Evolutionary conservation across 2,113 vertebrate species (phyloP).

Genomic region (Lagopus muta): DNA sequence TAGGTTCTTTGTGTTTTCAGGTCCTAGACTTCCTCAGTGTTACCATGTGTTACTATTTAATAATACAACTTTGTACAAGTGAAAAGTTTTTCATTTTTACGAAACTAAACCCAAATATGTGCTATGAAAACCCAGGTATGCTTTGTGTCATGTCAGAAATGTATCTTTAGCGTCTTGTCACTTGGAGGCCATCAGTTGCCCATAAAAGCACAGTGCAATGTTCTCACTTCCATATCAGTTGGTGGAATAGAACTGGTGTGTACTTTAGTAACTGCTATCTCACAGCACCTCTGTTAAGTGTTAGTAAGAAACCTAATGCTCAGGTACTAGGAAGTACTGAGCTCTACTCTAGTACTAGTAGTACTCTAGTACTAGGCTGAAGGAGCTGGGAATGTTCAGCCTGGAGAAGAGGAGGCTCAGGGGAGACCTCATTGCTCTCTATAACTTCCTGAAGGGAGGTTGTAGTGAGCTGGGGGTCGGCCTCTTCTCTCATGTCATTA

Average conservation of each 20-base stretch:
- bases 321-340: neutral
- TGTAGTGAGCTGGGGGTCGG: too few relatives aligned
- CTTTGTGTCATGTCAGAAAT: neutral
- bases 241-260: neutral
- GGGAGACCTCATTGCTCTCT: too few relatives aligned
- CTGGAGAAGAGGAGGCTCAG: too few relatives aligned
- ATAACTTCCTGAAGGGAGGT: too few relatives aligned
- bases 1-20: neutral
- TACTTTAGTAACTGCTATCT: neutral
- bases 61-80: neutral
- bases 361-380: too few relatives aligned
- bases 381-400: too few relatives aligned
- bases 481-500: too few relatives aligned
- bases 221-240: neutral
- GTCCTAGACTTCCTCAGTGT: neutral
- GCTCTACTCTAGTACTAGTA: too few relatives aligned
- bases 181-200: neutral
- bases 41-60: neutral
- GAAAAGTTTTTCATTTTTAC: neutral
- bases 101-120: neutral
- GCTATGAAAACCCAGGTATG: neutral
- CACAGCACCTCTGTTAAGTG: neutral
- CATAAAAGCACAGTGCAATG: neutral
- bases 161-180: neutral
- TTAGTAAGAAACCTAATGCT: neutral